A percentile compares a stretch with the other conserved stretches of the same genome.
Conservation (phyloP, 2,797 vertebrate species). For the Acrossocheilus wenchowensis region DNA sequence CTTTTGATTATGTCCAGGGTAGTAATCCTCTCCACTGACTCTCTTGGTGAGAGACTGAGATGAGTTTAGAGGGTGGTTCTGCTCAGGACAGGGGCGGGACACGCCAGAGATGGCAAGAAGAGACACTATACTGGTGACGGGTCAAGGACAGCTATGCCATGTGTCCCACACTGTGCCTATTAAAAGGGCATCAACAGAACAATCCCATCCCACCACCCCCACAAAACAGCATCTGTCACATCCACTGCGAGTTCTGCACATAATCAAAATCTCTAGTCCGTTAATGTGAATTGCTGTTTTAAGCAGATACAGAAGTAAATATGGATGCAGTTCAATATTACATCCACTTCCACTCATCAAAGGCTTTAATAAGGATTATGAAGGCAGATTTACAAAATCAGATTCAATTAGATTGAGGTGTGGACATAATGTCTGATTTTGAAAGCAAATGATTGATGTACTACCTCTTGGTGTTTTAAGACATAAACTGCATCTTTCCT, state of each 20-base stretch:
- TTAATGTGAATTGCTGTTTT: background rate
- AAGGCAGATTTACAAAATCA: background rate
- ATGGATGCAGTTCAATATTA: conserved; percentile 49
- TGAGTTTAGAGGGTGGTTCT: conserved; percentile 39
- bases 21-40: conserved; percentile 42
- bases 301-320: conserved; percentile 48
- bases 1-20: conserved; percentile 2
- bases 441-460: background rate
- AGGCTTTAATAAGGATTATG: background rate
- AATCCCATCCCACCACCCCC: conserved; percentile 54
- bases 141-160: conserved; percentile 21
- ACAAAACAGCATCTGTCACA: conserved; percentile 60
- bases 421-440: background rate
- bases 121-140: background rate
- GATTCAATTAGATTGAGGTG: background rate
- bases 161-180: conserved; percentile 5
- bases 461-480: conserved; percentile 26
- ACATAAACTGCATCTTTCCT: conserved; percentile 6
- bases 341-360: background rate
- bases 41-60: background rate
- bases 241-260: conserved; percentile 59
- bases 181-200: conserved; percentile 57
- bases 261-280: conserved; percentile 29
- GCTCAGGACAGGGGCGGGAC: conserved; percentile 28
- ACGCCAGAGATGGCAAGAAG: background rate